A percentile compares a stretch with the other conserved stretches of the same genome.
Conservation (phyloP, 2,113 vertebrate genomes). For the Corythaeola cristata region DNA sequence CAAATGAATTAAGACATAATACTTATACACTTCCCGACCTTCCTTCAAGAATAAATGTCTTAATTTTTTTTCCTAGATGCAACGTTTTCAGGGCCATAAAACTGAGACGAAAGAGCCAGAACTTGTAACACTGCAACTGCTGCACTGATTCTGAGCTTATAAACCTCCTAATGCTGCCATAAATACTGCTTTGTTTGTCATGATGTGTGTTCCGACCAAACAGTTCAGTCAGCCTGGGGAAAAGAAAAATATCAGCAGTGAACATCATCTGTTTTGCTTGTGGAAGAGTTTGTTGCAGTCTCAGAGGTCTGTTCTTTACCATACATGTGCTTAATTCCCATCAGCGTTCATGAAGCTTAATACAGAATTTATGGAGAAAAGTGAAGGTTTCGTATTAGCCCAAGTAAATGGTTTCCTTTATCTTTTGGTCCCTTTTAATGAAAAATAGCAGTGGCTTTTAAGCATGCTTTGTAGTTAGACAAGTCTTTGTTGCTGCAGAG, state of each 20-base stretch:
- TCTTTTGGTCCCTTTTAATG: constrained; percentile 11
- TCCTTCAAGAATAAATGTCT: neutral
- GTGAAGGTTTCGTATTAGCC: neutral
- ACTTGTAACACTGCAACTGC: neutral
- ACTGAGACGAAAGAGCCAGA: neutral
- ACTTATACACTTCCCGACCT: neutral
- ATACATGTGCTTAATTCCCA: neutral
- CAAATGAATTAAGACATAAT: neutral
- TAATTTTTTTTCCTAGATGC: neutral
- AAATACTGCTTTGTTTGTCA: neutral
- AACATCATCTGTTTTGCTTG: neutral
- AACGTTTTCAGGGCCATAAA: neutral
- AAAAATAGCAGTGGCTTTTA: constrained; percentile 12
- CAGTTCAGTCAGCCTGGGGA: neutral
- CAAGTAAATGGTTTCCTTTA: neutral
- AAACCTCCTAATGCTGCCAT: neutral
- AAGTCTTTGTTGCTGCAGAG: constrained; percentile 21
- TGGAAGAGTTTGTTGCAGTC: neutral
- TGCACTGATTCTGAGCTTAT: neutral
- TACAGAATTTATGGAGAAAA: neutral
- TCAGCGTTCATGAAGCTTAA: neutral
- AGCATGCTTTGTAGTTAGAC: neutral
- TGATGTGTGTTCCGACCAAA: neutral
- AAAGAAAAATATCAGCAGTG: neutral
- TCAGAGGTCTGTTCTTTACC: neutral